Evolutionary conservation across 2,113 vertebrate genomes (phyloP), one percentile per base, ranked within the genome.

Genomic region (Entomyzon cyanotis): DNA sequence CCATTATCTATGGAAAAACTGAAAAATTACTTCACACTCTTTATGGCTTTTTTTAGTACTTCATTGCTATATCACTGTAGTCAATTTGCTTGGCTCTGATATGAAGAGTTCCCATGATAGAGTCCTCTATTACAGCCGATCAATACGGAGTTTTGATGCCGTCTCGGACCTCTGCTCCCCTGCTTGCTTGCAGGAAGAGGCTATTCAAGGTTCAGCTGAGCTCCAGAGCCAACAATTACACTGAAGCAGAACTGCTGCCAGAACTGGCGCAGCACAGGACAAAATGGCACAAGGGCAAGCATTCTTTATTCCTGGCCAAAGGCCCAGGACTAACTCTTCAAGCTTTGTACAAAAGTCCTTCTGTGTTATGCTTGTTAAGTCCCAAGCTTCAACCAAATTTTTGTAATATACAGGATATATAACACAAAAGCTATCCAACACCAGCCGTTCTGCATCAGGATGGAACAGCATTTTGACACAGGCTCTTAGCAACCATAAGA

Each of bases 221-320:
- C 87, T 74, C 71, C 73, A 77, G 91, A 91, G 95, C 93, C 95
- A 97, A 96, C 94, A 96, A 97, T 89, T 90, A 96, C 82, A 97
- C 65, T 94, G 89, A 89, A 85, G 71, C 53, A 83, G 55, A 97
- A 46, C 55, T 14, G 67, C 83, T 96, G 97, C 96, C 94, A 98
- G 92, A 97, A 89, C 64, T 17, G 15, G 73, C 93, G 92, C 78
- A 83, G 92, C 30, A 64, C 62, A 85, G 89, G 93, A 94, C 93
- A 93, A 87, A 97, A 96, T 65, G 91, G 94, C 96, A 97, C 68
- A 97, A 97, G 95, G 95, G 96, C 92, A 96, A 74, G 89, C 90
- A 96, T 97, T 97, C 83, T 96, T 89, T 96, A 94, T 91, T 95
- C 89, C 95, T 97, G 95, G 95, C 82, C 84, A 44, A 35, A 90